Base-by-base conservation (phyloP, 30 jellyfish, hydroid and myxozoan genomes). In the Chironex yamaguchii region DNA sequence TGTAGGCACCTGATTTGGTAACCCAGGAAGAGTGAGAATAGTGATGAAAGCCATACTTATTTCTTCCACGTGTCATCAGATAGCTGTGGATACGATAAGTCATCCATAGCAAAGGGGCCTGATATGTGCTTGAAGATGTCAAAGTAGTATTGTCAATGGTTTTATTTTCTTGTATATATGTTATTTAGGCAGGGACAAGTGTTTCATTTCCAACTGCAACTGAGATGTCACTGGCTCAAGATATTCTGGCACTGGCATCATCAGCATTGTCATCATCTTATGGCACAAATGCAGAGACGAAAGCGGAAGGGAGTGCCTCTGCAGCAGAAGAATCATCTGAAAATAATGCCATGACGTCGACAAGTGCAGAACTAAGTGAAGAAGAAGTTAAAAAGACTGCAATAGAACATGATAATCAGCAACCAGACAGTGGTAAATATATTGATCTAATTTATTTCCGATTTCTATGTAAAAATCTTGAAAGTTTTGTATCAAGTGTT, bases 221-320 rank as follows among this genome's bases (percentile, higher is more conserved):
- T 20, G 96, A 87, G 36, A 75, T 87, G 54, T 87, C 96, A 0
- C 91, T 87, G n/a, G 96, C 96, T 0, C 96, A 87, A 34, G 96
- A 87, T 34, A 87, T 87, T 11, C 86, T 87, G 26, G 96, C 96
- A 22, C 65, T 87, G 68, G 96, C 96, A 1, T 87, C 96, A 14
- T 58, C 87, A 31, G 96, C 96, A 29, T 53, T 87, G 84, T 87
- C 96, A 11, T 76, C 96, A 66, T 87, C 96, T 9, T 29, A 14
- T 22, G 80, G n/a, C 9, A 67, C 9, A 23, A 49, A 49, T 0
- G 33, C 96, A 12, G 65, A 49, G 0, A 17, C 76, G 26, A 71
- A 64, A 52, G 78, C 78, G 9, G 66, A 52, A 12, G 82, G 52
- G 3, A 87, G 36, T 28, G 71, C 12, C 4, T 4, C 52, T 0